Evolutionary conservation across 2,113 vertebrate genomes (phyloP).

Genomic region (Rostratula benghalensis): DNA sequence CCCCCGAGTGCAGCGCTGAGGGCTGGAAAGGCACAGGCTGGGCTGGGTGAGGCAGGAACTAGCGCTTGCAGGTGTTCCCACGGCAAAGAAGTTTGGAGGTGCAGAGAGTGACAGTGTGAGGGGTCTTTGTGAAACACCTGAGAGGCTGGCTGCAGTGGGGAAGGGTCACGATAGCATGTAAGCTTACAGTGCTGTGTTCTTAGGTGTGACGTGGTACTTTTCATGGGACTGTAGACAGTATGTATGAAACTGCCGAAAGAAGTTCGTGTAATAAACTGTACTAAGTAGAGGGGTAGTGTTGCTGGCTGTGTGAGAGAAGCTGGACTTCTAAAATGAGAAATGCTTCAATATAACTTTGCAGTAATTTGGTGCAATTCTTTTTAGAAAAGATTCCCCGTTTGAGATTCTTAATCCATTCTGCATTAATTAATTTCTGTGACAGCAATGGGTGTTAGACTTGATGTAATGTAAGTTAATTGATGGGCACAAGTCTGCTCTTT

Average conservation of each 20-base stretch:
- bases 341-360: neutral
- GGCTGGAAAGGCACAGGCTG: neutral
- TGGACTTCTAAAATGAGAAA: neutral
- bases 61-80: neutral
- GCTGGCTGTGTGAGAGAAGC: neutral
- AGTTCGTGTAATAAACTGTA: neutral
- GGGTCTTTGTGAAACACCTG: neutral
- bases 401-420: neutral
- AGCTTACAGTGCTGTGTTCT: neutral
- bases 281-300: neutral
- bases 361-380: neutral
- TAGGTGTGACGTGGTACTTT: neutral
- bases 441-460: neutral
- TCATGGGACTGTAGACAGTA: neutral
- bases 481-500: neutral
- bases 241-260: neutral
- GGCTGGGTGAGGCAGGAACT: neutral
- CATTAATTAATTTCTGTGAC: neutral
- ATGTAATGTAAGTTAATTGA: neutral
- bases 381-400: neutral
- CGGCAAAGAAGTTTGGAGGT: neutral
- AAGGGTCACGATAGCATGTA: neutral
- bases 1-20: fast-evolving
- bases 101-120: neutral
- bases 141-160: neutral